Evolutionary conservation across 2,888 invertebrate genomes (phyloP), one percentile per base, ranked within the genome.

Genomic region (Lochmaea crataegi): DNA sequence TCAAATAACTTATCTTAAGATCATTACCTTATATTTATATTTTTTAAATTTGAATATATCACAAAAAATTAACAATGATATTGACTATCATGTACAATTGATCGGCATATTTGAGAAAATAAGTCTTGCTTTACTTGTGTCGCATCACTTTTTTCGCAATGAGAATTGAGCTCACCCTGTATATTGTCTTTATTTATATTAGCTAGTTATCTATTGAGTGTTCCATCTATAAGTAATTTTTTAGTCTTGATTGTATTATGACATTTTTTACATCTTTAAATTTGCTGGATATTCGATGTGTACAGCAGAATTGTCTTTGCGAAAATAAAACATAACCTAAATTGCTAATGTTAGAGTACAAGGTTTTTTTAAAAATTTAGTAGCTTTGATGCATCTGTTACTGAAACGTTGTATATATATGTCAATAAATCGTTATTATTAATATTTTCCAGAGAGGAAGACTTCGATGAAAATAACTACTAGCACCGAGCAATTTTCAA

Each of bases 381-480:
- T 53, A 53, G 53, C 16, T 53, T 53, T 18, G 53, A 18, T 53
- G 16, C 16, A 53, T 53, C 16, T 53, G 16, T 53, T 53, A 11
- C 1, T 48, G 2, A 48, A n/a, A 14, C n/a, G 7, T 53, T 18
- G 0, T 18, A 7, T 65, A n/a, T 66, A 5, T 66, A 51, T 38
- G 16, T 42, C 22, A 45, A 26, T 51, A 14, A 42, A 32, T 60
- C 10, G 14, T 16, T 6, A 22, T 57, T 11, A 51, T 53, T 65
- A 71, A 71, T 70, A 69, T 69, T 69, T 84, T 83, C 68, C 78
- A 84, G 84, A 78, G 84, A 84, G 66, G 84, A 84, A 77, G 84
- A 84, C 71, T 84, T 82, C 75, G 84, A 84, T 74, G 84, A 84
- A 70, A 84, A 83, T 75, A 80, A 82, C 65, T 84, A 84, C 75